Evolutionary conservation across 2,113 vertebrate species (phyloP).

Genomic region (human): GRCh38 chr11:72305001-72305500

Average conservation of each 20-base stretch:
- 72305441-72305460: too few relatives aligned
- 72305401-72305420: not conserved
- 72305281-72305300: conserved; percentile 31
- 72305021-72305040: not conserved
- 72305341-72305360: not conserved
- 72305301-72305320: not conserved
- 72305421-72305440: not conserved
- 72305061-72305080: conserved; percentile 18
- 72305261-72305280: not conserved
- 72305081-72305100: not conserved
- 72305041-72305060: not conserved
- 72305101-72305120: not conserved
- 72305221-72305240: not conserved
- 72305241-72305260: not conserved
- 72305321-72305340: not conserved
- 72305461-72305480: not conserved
- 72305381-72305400: not conserved
- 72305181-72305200: not conserved
- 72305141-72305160: not conserved
- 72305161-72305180: not conserved
- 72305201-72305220: conserved; percentile 22
- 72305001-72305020: not conserved
- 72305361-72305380: not conserved
- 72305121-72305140: not conserved
- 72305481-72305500: not conserved